Conservation (phyloP, 2,113 vertebrate genomes). For the Atlantisia rogersi region DNA sequence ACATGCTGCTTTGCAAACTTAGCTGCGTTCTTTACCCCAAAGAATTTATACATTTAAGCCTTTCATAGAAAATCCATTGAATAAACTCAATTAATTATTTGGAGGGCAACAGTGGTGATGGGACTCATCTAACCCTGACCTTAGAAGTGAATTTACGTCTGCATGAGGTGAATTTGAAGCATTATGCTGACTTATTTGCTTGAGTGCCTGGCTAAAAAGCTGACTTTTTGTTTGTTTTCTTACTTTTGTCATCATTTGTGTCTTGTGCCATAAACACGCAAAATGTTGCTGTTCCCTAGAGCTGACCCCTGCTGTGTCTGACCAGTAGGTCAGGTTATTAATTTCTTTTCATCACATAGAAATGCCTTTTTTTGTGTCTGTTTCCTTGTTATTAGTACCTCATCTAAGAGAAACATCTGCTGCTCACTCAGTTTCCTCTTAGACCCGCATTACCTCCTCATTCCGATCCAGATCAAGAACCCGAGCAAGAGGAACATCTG, state of each 20-base stretch:
- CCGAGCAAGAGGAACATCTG: background rate
- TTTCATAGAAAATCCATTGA: conserved; percentile 42
- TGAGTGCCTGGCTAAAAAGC: background rate
- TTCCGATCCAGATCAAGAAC: background rate
- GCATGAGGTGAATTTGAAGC: conserved; percentile 20
- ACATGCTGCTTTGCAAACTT: background rate
- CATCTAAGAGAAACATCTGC: background rate
- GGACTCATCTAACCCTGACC: background rate
- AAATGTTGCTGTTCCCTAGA: background rate
- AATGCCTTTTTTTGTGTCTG: background rate
- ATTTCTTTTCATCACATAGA: background rate
- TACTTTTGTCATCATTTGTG: background rate
- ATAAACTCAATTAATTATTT: conserved; percentile 37
- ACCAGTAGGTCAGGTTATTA: background rate
- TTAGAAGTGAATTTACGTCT: background rate
- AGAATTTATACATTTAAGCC: background rate
- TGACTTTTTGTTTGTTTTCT: background rate
- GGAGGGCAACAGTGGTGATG: background rate
- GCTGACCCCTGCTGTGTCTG: background rate
- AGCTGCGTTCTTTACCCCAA: background rate
- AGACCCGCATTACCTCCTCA: accelerated
- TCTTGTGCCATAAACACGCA: background rate
- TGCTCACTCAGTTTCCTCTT: background rate
- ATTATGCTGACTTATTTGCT: background rate
- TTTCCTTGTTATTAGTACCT: background rate